phyloP scores from a whole-genome alignment of 2,888 invertebrate species.

The Andrena dorsata region DNA sequence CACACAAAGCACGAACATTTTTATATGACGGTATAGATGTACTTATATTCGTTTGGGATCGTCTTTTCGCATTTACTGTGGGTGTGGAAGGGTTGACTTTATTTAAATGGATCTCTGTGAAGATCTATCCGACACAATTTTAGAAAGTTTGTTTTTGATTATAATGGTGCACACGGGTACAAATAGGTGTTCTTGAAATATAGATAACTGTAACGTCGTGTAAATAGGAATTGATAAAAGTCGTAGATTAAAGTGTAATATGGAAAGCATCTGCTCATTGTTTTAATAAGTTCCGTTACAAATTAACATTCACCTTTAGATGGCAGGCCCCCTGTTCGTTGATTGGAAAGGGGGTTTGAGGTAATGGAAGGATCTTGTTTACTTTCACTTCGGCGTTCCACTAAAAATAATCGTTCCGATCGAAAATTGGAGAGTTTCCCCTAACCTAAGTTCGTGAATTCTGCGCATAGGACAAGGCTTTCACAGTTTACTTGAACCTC shows the following conservation, averaged over 20 bases:
- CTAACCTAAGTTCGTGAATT: neutral
- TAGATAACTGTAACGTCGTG: neutral
- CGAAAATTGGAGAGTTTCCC: neutral
- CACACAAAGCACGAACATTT: too few species aligned
- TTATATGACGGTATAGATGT: too few species aligned
- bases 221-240: neutral
- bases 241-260: neutral
- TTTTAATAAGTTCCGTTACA: neutral
- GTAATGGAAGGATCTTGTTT: neutral
- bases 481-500: neutral
- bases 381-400: neutral
- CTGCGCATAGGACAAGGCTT: neutral
- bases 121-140: too few species aligned
- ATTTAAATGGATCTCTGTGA: too few species aligned
- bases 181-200: too few species aligned
- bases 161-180: too few species aligned
- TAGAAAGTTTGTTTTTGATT: too few species aligned
- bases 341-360: neutral
- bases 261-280: neutral
- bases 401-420: neutral
- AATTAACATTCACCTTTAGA: neutral
- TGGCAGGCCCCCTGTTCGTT: neutral
- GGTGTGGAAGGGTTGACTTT: too few species aligned
- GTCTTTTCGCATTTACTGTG: too few species aligned
- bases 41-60: too few species aligned